These are phyloP conservation scores for Synaphobranchus kaupii DNA, from an alignment of 2,797 vertebrate genomes.

Conservation along the genomic window DNA sequence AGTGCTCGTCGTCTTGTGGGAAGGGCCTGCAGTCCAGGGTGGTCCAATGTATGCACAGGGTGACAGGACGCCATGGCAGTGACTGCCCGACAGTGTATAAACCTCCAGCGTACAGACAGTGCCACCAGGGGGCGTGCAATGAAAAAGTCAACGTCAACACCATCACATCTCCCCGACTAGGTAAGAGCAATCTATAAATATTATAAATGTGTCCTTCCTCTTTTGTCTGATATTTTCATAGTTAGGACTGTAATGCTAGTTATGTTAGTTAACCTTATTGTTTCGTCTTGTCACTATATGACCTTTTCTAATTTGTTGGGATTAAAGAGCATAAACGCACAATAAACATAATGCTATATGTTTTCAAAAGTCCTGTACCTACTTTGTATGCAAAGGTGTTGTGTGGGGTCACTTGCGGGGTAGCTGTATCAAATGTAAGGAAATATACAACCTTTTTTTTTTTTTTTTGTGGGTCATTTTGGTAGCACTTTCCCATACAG, in stretches of 20 bases:
- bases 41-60: conserved; percentile 96
- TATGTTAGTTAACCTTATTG: background rate
- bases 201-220: background rate
- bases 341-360: too few relatives aligned
- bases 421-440: too few relatives aligned
- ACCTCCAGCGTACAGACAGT: conserved; percentile 87
- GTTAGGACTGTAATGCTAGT: background rate
- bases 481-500: too few relatives aligned
- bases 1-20: conserved; percentile 95
- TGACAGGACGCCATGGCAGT: conserved; percentile 90
- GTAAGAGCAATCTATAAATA: conserved; percentile 69
- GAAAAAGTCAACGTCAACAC: conserved; percentile 90
- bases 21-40: conserved; percentile 92
- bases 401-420: too few relatives aligned
- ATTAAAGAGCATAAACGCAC: too few relatives aligned
- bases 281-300: too few relatives aligned
- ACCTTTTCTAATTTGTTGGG: too few relatives aligned
- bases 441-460: too few relatives aligned
- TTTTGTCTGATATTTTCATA: background rate
- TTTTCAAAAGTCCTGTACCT: too few relatives aligned
- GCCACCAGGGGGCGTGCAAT: conserved; percentile 86
- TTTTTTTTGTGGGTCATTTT: too few relatives aligned
- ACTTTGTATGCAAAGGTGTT: too few relatives aligned
- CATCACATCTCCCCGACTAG: conserved; percentile 92
- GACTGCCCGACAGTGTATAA: conserved; percentile 81